Conservation (phyloP, 2,113 vertebrate genomes). For the Lepidothrix coronata region DNA sequence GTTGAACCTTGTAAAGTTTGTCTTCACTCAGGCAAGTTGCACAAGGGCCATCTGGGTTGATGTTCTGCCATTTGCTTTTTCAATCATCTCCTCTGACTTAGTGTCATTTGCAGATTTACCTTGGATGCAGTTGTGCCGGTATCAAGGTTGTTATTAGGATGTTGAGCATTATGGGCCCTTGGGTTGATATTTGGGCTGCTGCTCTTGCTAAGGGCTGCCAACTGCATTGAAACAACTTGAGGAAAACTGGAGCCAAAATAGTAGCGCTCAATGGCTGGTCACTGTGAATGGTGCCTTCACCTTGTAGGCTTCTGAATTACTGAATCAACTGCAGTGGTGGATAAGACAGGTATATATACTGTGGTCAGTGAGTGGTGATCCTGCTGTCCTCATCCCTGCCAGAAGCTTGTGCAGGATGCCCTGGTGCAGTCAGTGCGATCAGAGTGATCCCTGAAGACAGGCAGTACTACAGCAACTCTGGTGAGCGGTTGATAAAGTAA, state of each 20-base stretch:
- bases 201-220: not conserved
- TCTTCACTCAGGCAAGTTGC: not conserved
- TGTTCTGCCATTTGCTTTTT: not conserved
- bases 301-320: not conserved
- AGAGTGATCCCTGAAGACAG: not conserved
- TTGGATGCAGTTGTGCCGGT: fast-evolving
- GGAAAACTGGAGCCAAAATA: not conserved
- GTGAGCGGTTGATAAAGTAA: not conserved
- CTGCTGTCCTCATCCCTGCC: not conserved
- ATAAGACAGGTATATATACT: no score
- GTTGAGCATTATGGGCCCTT: not conserved
- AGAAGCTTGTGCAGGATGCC: not conserved
- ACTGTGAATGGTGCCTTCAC: not conserved
- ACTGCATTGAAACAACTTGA: not conserved
- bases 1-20: not conserved
- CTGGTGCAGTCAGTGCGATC: fast-evolving
- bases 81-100: not conserved
- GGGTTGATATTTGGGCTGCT: not conserved
- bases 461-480: not conserved
- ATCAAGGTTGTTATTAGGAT: not conserved
- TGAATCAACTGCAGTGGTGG: not conserved
- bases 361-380: not conserved
- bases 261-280: not conserved
- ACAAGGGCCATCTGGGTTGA: not conserved
- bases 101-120: fast-evolving